Conservation (phyloP, 2,797 vertebrate genomes). For the Chanos chanos region DNA sequence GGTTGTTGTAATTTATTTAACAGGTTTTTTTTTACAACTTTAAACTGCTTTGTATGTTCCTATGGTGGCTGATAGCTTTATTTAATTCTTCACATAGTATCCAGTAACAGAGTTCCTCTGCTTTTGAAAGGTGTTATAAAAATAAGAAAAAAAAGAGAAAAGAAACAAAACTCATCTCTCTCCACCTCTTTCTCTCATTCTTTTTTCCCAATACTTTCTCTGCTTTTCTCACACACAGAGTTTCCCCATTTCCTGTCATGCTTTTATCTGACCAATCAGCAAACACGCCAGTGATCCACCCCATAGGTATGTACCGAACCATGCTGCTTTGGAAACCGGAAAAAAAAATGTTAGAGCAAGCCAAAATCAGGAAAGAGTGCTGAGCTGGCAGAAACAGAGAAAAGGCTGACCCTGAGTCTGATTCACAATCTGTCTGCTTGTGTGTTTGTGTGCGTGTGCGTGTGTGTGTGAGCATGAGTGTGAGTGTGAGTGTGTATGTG, state of each 20-base stretch:
- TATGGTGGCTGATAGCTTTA: too few relatives aligned
- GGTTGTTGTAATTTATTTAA: too few relatives aligned
- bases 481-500: background rate
- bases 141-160: too few relatives aligned
- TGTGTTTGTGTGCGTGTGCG: too few relatives aligned
- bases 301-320: conserved; percentile 73
- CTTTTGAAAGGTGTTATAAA: too few relatives aligned
- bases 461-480: conserved; percentile 25
- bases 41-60: too few relatives aligned
- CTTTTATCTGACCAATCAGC: conserved; percentile 73
- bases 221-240: conserved; percentile 48
- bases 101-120: too few relatives aligned
- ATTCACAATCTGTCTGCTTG: conserved; percentile 46
- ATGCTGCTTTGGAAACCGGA: conserved; percentile 64
- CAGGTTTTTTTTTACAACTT: too few relatives aligned
- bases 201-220: conserved; percentile 41
- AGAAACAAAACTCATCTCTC: too few relatives aligned
- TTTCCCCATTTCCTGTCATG: conserved; percentile 75
- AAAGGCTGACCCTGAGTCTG: conserved; percentile 53
- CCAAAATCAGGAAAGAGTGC: conserved; percentile 62
- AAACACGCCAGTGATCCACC: conserved; percentile 72
- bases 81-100: too few relatives aligned
- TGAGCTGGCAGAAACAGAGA: conserved; percentile 72
- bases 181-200: conserved; percentile 48
- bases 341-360: too few relatives aligned